These are phyloP conservation scores for Fulmarus glacialis DNA, from an alignment of 2,113 vertebrate species.

Conservation along the genomic window DNA sequence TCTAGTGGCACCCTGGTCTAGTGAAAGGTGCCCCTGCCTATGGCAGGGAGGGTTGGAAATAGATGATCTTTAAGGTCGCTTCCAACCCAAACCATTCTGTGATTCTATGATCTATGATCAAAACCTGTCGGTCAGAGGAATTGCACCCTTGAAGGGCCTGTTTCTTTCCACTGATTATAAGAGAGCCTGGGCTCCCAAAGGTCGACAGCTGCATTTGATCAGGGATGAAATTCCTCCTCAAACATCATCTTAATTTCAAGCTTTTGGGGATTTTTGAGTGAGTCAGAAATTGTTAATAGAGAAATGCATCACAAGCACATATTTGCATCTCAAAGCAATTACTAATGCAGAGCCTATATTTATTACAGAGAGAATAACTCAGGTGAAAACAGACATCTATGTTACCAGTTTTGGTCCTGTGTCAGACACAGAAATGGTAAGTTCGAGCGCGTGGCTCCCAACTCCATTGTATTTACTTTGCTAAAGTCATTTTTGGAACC, in stretches of 20 bases:
- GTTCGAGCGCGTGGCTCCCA: background rate
- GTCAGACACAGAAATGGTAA: conserved; percentile 96
- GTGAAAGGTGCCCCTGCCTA: background rate
- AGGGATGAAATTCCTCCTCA: background rate
- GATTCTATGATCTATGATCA: background rate
- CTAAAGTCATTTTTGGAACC: background rate
- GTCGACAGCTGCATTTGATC: background rate
- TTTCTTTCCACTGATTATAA: background rate
- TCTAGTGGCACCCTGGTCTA: background rate
- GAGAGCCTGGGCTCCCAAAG: background rate
- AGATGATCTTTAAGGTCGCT: background rate
- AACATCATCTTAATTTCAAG: background rate
- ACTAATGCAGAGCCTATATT: background rate
- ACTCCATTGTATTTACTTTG: background rate
- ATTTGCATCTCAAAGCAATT: background rate
- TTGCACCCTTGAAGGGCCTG: background rate
- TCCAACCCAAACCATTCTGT: background rate
- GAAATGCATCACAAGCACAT: background rate
- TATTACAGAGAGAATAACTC: conserved; percentile 92
- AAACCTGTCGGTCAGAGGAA: background rate
- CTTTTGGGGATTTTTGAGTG: background rate
- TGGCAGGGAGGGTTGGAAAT: background rate
- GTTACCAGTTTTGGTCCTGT: conserved; percentile 97
- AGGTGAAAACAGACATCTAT: conserved; percentile 98
- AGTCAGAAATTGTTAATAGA: background rate